Conservation (phyloP, 1,140 invertebrate species). For the Ceratina australensis region DNA sequence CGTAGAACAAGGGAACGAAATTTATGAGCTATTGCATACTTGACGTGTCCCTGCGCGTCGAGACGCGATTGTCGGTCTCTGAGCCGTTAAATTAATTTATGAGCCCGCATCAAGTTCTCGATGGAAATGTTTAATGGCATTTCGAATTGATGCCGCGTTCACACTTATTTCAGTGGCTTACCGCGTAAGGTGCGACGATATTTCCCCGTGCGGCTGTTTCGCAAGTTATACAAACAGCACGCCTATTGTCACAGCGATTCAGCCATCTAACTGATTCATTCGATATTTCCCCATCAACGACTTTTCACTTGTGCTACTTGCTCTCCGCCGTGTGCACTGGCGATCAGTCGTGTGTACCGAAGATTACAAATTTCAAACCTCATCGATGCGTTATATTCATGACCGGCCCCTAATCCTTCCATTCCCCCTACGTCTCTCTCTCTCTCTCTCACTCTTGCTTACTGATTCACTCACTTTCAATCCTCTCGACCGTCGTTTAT, state of each 20-base stretch:
- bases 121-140: no score
- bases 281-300: background rate
- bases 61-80: constrained; percentile 1
- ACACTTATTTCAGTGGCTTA: background rate
- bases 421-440: background rate
- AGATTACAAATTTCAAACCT: constrained; percentile 44
- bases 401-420: constrained; percentile 35
- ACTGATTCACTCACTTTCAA: background rate
- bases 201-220: no score
- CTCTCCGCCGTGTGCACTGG: background rate
- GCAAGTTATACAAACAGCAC: no score
- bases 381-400: constrained; percentile 46
- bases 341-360: constrained; percentile 37
- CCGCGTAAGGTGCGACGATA: no score
- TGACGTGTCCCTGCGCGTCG: constrained; percentile 4
- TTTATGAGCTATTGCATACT: constrained; percentile 53
- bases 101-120: background rate
- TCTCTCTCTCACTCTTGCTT: background rate
- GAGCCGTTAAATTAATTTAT: constrained; percentile 43
- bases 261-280: constrained; percentile 4
- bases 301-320: constrained; percentile 20
- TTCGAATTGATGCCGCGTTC: background rate
- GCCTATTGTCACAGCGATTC: background rate
- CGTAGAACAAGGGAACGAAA: constrained; percentile 54
- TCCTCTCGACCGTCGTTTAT: constrained; percentile 35